phyloP scores from a whole-genome alignment of 2,888 invertebrate genomes.

The Lypha dubia region DNA sequence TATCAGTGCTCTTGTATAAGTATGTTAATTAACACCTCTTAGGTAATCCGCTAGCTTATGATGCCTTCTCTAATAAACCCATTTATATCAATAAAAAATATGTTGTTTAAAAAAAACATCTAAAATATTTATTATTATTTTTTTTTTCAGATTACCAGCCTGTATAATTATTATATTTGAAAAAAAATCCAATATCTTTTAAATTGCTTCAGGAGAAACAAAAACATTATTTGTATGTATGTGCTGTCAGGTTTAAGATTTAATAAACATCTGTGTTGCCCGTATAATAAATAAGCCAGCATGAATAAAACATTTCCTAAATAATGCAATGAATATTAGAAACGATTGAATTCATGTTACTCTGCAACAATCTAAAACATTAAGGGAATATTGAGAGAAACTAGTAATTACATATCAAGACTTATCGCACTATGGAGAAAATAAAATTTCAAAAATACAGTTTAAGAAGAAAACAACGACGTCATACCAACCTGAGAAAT shows the following conservation, averaged over 20 bases:
- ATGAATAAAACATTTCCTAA: slow-evolving; percentile 9
- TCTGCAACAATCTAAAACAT: slow-evolving; percentile 5
- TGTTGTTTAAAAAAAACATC: neutral
- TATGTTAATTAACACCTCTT: too few relatives aligned
- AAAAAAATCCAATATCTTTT: neutral
- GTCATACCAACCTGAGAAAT: slow-evolving; percentile 75
- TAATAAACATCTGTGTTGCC: slow-evolving; percentile 37
- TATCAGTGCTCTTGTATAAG: too few relatives aligned
- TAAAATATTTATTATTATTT: neutral
- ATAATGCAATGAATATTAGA: slow-evolving; percentile 12
- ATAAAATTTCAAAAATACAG: slow-evolving; percentile 73
- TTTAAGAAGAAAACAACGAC: slow-evolving; percentile 57
- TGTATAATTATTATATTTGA: neutral
- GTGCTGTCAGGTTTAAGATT: slow-evolving; percentile 22
- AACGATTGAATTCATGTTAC: slow-evolving; percentile 1
- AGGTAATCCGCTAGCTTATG: too few relatives aligned
- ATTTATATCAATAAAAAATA: too few relatives aligned
- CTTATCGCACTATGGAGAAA: slow-evolving; percentile 58
- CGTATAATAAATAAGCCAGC: neutral
- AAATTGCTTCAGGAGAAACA: neutral
- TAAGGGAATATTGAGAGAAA: slow-evolving; percentile 2
- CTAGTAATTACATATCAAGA: neutral
- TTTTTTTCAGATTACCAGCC: slow-evolving; percentile 25
- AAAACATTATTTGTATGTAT: neutral
- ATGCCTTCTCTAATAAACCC: too few relatives aligned